These are phyloP conservation scores for Sebastes vulpes DNA, from an alignment of 2,797 vertebrate genomes.

Conservation along the genomic window DNA sequence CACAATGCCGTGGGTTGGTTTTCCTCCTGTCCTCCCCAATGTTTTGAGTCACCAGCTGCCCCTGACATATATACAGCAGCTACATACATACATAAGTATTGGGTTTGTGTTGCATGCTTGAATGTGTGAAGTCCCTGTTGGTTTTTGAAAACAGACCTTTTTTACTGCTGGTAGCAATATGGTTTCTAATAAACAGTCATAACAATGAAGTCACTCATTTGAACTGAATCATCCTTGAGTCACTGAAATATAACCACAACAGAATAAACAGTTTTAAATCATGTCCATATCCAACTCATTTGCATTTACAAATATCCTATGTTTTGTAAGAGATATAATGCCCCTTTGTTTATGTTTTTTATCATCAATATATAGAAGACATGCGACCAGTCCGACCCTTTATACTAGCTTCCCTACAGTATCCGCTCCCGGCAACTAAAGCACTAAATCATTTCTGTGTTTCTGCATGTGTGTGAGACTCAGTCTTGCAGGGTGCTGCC, in stretches of 20 bases:
- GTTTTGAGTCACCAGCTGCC: too few relatives aligned
- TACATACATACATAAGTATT: neutral
- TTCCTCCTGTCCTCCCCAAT: too few relatives aligned
- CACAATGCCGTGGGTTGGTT: too few relatives aligned
- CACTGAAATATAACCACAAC: neutral
- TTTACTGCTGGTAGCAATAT: neutral
- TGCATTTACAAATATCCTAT: neutral
- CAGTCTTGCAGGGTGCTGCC: constrained; percentile 26
- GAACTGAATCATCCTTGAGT: neutral
- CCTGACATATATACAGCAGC: too few relatives aligned
- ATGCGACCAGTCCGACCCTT: accelerated
- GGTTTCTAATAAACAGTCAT: neutral
- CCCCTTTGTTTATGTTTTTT: too few relatives aligned
- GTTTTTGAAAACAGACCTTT: neutral
- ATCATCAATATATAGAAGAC: too few relatives aligned
- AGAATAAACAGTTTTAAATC: neutral
- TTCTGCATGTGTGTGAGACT: neutral
- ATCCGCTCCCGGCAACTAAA: neutral
- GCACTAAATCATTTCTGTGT: neutral
- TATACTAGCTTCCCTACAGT: neutral
- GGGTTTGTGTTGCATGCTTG: neutral
- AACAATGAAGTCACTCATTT: neutral
- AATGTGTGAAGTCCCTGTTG: neutral
- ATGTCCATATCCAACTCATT: neutral
- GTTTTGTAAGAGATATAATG: neutral